Conservation (phyloP, 2,113 vertebrate species). For the Dicaeum eximium region DNA sequence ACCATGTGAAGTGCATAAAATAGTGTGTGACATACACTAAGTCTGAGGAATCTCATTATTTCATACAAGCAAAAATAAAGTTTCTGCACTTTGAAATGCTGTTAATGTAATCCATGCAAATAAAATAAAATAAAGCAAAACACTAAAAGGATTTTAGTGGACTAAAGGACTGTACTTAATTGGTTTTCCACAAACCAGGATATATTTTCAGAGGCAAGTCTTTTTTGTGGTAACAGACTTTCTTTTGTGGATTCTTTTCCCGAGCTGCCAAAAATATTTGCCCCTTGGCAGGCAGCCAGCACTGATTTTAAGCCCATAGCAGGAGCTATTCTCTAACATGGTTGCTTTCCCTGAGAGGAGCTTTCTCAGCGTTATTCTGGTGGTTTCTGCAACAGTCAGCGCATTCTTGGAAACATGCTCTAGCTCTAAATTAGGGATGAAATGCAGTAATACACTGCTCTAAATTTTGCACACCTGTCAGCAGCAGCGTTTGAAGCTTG, state of each 20-base stretch:
- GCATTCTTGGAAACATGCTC: constrained; percentile 2
- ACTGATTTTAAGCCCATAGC: constrained; percentile 28
- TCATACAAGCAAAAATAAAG: neutral
- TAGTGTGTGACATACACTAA: neutral
- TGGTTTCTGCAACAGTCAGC: constrained; percentile 23
- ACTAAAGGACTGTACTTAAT: neutral
- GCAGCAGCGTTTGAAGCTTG: neutral
- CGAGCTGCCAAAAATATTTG: constrained; percentile 26
- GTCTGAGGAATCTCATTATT: neutral
- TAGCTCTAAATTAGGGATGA: constrained; percentile 37
- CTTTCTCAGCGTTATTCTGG: constrained; percentile 22
- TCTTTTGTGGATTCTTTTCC: neutral
- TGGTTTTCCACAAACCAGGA: constrained; percentile 15
- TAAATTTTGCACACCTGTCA: constrained; percentile 27
- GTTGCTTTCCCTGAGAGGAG: constrained; percentile 6
- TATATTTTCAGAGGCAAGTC: constrained; percentile 12
- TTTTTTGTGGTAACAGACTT: constrained; percentile 12
- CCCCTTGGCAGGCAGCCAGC: constrained; percentile 27
- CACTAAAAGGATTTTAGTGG: neutral
- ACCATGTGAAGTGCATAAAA: neutral
- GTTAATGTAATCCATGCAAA: neutral
- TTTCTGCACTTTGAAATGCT: neutral
- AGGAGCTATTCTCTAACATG: neutral
- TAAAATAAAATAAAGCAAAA: neutral
- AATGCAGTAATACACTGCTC: neutral